Base-by-base conservation (phyloP, 2,888 invertebrate species). In the Dicyrtomina minuta region DNA sequence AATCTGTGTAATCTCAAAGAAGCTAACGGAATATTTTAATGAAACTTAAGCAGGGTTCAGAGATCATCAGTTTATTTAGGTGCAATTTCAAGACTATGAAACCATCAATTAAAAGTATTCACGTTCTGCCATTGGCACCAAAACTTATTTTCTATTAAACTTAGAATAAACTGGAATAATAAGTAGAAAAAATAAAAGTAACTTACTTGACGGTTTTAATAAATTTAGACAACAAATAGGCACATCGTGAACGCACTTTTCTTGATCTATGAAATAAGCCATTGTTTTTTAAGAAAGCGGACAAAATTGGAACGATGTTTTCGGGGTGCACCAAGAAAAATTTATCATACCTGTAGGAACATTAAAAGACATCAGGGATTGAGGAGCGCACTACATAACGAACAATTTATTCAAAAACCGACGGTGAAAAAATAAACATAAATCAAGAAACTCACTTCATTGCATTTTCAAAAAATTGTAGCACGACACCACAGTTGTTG, bases 211-310 rank as follows among this genome's bases (percentile, higher is more conserved):
- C 81, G 69, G 82, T 81, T 78, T 85, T 85, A 49, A 86, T 82
- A 78, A 86, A 85, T 70, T 85, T 81, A 10, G 84, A 84, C 78
- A 87, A 86, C 2, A 87, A 81, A 78, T 86, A 86, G 12, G 85
- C 83, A 46, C 83, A 82, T 17, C 86, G 79, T 66, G 85, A 85
- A 58, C 85, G 80, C 5, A 86, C 84, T 78, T 83, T 83, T 5
- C 81, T 79, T 66, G 81, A 81, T 1, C 74, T 68, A 75, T 85
- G 83, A 58, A 83, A 81, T 70, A 86, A 80, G 1, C 86, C 86
- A 73, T 84, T 80, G 55, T 82, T 81, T 79, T 85, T 85, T 44
- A 85, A 79, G 79, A 85, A 85, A 5, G 84, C 82, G 68, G 80
- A 82, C 75, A 85, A 77, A 22, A 83, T 82, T 68, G 81, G 81